Base-by-base conservation (phyloP, 2,113 vertebrate species). In the Motacilla tschutschensis region DNA sequence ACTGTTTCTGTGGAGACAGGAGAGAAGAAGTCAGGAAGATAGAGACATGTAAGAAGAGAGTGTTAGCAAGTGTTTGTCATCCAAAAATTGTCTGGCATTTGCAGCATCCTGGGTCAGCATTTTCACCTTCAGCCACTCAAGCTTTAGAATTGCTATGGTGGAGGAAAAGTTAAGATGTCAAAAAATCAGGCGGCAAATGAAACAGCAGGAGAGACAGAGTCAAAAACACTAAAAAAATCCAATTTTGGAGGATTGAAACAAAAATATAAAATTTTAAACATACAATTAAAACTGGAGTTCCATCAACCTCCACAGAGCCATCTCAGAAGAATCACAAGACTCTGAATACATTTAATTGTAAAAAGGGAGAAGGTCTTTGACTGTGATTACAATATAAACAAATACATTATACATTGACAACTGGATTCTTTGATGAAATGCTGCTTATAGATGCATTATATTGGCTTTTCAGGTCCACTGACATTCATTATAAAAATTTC, bases 341-440 rank as follows among this genome's bases (percentile, higher is more conserved):
- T 60, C 38, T 64, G 60, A 83, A 74, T 44, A 31, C 26, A 14
- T 70, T 54, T 88, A 91, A 84, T 46, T 86, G 67, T 62, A 81
- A 79, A 78, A 85, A 18, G 14, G 28, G 22, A 86, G 40, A 57
- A 88, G 67, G 33, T 31, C 55, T 89, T 83, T 86, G 36, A 71
- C 60, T 72, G 40, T 65, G 63, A 63, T 90, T 82, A 63, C 3
- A 1, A 70, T 86, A 86, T 90, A 89, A 88, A 91, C 10, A 12
- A 94, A 82, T 73, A 44, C 31, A 44, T 83, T 88, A 70, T 47
- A 73, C 48, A 79, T 41, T 84, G 88, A 79, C 78, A 91, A 48
- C 51, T 53, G 66, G 31, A 57, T 58, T 18, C 18, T 89, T 65
- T 55, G 44, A 46, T 91, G 63, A 89, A 86, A 86, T 43, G 46